Evolutionary conservation across 2,888 invertebrate genomes (phyloP).

Genomic region (Blastobasis adustella): DNA sequence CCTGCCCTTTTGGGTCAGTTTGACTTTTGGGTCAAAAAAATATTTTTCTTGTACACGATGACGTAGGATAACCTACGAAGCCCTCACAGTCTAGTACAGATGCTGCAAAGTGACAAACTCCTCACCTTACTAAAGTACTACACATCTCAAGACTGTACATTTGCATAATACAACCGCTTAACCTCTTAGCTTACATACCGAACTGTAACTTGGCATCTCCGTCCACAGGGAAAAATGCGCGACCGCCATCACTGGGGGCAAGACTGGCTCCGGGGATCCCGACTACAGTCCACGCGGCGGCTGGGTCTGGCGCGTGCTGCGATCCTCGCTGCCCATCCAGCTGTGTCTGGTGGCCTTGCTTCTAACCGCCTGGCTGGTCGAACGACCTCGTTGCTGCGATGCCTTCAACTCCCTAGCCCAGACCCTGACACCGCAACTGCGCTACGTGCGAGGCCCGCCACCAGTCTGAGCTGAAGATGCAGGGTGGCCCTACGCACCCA

Average conservation of each 20-base stretch:
- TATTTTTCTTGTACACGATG: no score
- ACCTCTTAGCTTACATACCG: no score
- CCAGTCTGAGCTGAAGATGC: constrained; percentile 75
- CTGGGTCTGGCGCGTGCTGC: constrained; percentile 84
- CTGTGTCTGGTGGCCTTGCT: constrained; percentile 82
- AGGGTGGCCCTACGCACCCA: background rate
- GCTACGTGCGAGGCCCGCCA: constrained; percentile 88
- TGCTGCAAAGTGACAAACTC: no score
- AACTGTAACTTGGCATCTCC: no score
- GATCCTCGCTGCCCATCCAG: constrained; percentile 86
- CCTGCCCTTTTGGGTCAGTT: no score
- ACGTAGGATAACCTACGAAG: no score
- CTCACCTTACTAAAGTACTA: no score
- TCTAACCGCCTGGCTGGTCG: constrained; percentile 83
- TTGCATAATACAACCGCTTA: no score
- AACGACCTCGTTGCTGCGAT: constrained; percentile 86
- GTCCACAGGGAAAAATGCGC: background rate
- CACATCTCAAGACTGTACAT: no score
- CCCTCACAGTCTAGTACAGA: no score
- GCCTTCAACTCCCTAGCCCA: constrained; percentile 84
- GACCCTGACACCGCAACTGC: constrained; percentile 85
- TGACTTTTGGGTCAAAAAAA: no score
- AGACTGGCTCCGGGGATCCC: constrained; percentile 74
- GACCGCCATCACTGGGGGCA: constrained; percentile 36
- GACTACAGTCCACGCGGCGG: constrained; percentile 70